Evolutionary conservation across 2,888 invertebrate genomes (phyloP), one percentile per base, ranked within the genome.

Genomic region (Kryphioiulus occultus): DNA sequence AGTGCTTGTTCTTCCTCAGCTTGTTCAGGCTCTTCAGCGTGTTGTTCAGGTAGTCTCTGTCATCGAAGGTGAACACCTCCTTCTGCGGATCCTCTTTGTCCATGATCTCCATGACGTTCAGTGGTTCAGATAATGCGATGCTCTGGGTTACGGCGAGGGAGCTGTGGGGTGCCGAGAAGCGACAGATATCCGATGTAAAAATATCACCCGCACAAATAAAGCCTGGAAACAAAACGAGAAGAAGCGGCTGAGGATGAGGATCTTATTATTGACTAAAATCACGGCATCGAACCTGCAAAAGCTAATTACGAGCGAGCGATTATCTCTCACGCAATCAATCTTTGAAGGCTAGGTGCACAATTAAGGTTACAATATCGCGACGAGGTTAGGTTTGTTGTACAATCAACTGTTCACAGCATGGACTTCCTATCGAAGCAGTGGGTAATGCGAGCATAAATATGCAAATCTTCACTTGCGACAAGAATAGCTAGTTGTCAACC

Each of bases 1-100:
- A 96, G 91, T 96, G 95, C 88, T 95, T 94, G 92, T 96, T 95
- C 92, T 95, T 95, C 90, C 96, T 94, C 94, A 96, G 94, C 93
- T 94, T 95, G 93, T 95, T 95, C 90, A 96, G 94, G 59, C 95
- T 94, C 87, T 93, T 92, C 89, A 96, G 93, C 90, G 94, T 94
- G 42, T 88, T 88, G n/a, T 89, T 89, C 82, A 90, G 89, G 86
- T 91, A 90, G 19, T 89, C 85, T 1, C 68, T 85, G 88, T 91
- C 91, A 47, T 90, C 90, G 88, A 90, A 91, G 15, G 90, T 88
- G 84, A 91, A 89, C 17, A 88, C 86, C 85, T 88, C 88, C 39
- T 59, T 68, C 39, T 85, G 83, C 17, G 44, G 39, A 22, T 88
- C 86, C 26, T 87, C 87, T 19, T 39, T 32, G 39, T 42, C 44